phyloP scores from a whole-genome alignment of 2,797 vertebrate species.

The Pteropus rufus region DNA sequence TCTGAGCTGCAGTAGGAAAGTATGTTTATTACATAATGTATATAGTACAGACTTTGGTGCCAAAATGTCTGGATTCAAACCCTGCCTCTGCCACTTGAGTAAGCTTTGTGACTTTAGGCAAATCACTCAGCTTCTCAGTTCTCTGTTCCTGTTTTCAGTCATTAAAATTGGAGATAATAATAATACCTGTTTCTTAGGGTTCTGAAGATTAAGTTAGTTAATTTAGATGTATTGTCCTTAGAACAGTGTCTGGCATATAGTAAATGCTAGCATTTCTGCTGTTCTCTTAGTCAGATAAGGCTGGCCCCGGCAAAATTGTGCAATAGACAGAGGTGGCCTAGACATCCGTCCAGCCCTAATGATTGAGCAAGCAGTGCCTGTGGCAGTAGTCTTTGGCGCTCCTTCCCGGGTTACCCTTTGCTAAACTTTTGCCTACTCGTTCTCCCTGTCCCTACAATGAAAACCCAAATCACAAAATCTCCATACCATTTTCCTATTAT shows the following conservation, averaged over 20 bases:
- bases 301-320: background rate
- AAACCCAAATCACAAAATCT: background rate
- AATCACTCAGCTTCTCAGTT: background rate
- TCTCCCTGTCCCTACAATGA: background rate
- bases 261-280: background rate
- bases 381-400: background rate
- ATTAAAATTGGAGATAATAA: background rate
- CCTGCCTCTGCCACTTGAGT: background rate
- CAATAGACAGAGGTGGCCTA: background rate
- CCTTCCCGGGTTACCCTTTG: background rate
- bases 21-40: background rate
- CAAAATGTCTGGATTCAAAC: background rate
- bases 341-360: background rate
- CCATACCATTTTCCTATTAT: background rate
- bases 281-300: background rate
- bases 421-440: background rate
- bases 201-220: background rate
- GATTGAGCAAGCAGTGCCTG: background rate
- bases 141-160: background rate
- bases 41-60: background rate
- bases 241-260: background rate
- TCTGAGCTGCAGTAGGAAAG: background rate
- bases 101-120: background rate
- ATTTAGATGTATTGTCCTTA: background rate
- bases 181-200: background rate